Evolutionary conservation across 2,888 invertebrate species (phyloP).

Genomic region (Eupithecia exiguata): DNA sequence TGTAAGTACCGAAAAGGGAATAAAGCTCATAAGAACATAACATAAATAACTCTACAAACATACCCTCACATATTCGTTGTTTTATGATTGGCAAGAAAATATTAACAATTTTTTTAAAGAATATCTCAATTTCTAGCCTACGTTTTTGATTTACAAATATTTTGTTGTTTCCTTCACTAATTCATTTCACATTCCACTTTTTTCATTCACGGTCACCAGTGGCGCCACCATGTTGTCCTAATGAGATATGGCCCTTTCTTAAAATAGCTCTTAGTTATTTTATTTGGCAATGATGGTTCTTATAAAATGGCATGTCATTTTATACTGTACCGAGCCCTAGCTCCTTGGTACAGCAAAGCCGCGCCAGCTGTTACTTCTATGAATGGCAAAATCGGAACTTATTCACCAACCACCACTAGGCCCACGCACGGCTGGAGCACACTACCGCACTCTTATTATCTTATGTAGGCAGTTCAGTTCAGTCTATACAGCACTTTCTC

Average conservation of each 20-base stretch:
- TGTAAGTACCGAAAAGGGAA: background rate
- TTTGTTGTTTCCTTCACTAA: too few relatives aligned
- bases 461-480: conserved; percentile 13
- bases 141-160: background rate
- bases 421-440: background rate
- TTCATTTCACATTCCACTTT: background rate
- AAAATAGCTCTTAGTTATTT: background rate
- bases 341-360: background rate
- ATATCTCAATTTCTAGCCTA: conserved; percentile 20
- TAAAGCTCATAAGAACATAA: conserved; percentile 12
- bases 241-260: background rate
- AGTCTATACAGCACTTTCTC: conserved; percentile 73
- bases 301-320: background rate
- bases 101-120: conserved; percentile 9
- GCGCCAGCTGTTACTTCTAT: background rate
- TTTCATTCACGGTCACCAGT: background rate
- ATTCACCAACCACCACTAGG: background rate
- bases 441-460: background rate
- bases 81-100: conserved; percentile 7
- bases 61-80: conserved; percentile 17
- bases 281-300: conserved; percentile 19
- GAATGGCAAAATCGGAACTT: background rate
- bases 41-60: conserved; percentile 1
- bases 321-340: background rate
- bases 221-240: too few relatives aligned